Percentiles rank a stretch among this genome's conserved stretches.
Conservation (phyloP, 2,797 vertebrate species). For the Eulemur rubriventer region DNA sequence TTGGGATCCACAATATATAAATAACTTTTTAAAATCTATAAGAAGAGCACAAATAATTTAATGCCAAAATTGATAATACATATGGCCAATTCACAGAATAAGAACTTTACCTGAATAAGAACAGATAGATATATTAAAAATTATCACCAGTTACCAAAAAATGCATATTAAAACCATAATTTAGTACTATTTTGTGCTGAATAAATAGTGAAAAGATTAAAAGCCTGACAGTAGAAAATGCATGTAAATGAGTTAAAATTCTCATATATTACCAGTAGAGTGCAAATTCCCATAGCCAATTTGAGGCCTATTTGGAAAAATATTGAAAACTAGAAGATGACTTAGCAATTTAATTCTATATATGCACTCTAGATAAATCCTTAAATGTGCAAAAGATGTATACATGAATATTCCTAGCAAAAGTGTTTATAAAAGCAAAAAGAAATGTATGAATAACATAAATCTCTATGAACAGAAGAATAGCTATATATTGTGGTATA, state of each 20-base stretch:
- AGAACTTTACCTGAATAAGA: background rate
- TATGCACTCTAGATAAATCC: background rate
- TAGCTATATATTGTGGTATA: background rate
- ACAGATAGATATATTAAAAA: background rate
- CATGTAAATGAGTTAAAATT: background rate
- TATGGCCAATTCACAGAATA: background rate
- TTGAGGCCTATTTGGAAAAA: background rate
- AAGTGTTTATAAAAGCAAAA: background rate
- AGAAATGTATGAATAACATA: background rate
- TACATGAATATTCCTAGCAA: background rate
- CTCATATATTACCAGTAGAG: background rate
- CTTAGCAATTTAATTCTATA: background rate
- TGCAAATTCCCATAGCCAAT: background rate
- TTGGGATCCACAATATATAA: background rate
- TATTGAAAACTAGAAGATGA: background rate
- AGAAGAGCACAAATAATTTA: background rate
- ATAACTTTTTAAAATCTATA: background rate
- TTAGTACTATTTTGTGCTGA: background rate
- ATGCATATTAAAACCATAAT: background rate
- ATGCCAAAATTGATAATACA: background rate
- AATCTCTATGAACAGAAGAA: background rate
- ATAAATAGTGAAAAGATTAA: background rate
- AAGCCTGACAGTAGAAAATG: background rate
- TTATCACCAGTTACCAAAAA: background rate
- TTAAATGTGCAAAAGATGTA: background rate